These are phyloP conservation scores for Aurelia sp. DNA, from an alignment of 30 jellyfish, hydroid and myxozoan species.

Conservation along the genomic window DNA sequence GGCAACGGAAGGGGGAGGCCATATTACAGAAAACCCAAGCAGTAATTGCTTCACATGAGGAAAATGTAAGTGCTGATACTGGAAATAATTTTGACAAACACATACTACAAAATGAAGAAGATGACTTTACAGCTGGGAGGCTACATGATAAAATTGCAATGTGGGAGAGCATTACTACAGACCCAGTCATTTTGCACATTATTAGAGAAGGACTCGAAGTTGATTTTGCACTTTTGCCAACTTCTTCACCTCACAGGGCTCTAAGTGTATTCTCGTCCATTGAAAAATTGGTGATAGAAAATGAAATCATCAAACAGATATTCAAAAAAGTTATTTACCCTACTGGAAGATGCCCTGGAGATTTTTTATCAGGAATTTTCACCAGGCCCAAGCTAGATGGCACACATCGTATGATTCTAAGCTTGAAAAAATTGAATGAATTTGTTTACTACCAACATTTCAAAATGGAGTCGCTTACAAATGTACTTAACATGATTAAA, in stretches of 20 bases:
- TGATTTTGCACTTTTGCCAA: background rate
- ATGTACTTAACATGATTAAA: background rate
- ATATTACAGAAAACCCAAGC: background rate
- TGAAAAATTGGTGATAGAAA: background rate
- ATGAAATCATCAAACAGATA: no score
- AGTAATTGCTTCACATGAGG: background rate
- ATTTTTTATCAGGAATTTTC: slow-evolving; percentile 41
- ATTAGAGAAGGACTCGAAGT: background rate
- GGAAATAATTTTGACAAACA: no score
- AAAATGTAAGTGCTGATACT: no score
- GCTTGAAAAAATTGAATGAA: slow-evolving; percentile 22
- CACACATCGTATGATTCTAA: slow-evolving; percentile 24
- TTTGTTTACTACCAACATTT: slow-evolving; percentile 47
- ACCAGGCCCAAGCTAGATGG: slow-evolving; percentile 30
- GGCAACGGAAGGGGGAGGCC: background rate
- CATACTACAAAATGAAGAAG: no score
- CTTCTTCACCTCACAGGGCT: background rate
- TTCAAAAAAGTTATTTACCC: background rate
- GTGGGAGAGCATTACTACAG: slow-evolving; percentile 39
- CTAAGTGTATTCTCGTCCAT: background rate
- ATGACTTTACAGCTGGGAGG: slow-evolving; percentile 5
- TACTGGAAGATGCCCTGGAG: background rate
- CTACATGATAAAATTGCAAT: background rate
- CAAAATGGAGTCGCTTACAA: slow-evolving; percentile 50
- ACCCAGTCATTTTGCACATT: slow-evolving; percentile 17